Evolutionary conservation across 2,888 invertebrate species (phyloP).

Genomic region (Sepiola atlantica): DNA sequence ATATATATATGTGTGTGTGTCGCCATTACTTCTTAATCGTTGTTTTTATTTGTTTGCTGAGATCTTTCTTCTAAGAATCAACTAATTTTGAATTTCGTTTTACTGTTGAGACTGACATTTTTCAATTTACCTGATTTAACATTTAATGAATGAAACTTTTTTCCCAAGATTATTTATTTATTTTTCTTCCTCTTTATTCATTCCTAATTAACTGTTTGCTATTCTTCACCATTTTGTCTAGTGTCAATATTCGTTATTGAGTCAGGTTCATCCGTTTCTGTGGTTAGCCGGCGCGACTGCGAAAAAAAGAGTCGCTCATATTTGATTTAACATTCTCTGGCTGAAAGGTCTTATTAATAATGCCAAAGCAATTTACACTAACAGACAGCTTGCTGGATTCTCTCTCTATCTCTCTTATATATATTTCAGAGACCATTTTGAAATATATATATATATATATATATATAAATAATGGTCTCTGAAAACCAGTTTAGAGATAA

Average conservation of each 20-base stretch:
- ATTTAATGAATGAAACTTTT: neutral
- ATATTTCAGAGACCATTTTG: too few species aligned
- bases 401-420: neutral
- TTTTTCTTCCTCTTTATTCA: neutral
- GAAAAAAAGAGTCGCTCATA: neutral
- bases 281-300: neutral
- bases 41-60: neutral
- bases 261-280: neutral
- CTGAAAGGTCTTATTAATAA: constrained; percentile 1
- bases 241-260: constrained; percentile 8
- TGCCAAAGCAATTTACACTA: neutral
- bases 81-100: neutral
- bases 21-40: neutral
- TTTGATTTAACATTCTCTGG: neutral
- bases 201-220: neutral
- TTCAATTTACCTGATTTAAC: neutral
- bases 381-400: neutral
- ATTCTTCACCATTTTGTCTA: neutral
- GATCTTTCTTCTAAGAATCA: neutral
- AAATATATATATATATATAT: too few species aligned
- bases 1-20: too few species aligned
- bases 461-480: too few species aligned
- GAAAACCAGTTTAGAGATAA: neutral
- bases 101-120: neutral
- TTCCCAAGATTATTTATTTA: neutral